phyloP scores from a whole-genome alignment of 2,113 vertebrate species.

The Phalacrocorax aristotelis region DNA sequence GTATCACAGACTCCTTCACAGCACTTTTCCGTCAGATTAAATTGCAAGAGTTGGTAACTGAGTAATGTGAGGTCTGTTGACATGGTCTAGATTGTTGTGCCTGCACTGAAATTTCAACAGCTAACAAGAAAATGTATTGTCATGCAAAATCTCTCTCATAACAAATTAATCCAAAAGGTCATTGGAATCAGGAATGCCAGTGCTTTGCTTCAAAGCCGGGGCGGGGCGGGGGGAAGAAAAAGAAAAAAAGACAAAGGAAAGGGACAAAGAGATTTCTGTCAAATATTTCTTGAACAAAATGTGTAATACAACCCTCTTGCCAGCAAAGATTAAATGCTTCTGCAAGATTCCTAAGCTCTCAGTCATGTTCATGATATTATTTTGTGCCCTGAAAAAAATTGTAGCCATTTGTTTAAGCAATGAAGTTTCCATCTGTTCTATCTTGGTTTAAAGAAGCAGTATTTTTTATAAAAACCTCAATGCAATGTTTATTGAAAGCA shows the following conservation, averaged over 20 bases:
- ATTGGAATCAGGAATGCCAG: neutral
- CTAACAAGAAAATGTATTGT: constrained; percentile 13
- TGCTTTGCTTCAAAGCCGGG: neutral
- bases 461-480: constrained; percentile 53
- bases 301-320: neutral
- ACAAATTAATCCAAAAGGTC: neutral
- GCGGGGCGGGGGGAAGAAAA: too few species aligned
- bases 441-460: constrained; percentile 55
- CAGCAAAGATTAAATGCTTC: constrained; percentile 12
- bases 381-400: constrained; percentile 24
- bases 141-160: neutral
- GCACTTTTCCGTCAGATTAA: neutral
- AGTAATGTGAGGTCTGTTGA: neutral
- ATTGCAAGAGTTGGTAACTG: neutral
- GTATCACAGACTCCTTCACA: neutral
- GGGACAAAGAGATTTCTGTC: neutral
- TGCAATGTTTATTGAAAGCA: constrained; percentile 42
- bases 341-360: constrained; percentile 24
- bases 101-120: neutral
- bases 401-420: constrained; percentile 53
- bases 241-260: neutral
- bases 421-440: constrained; percentile 57
- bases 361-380: constrained; percentile 1
- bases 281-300: neutral
- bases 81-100: neutral